phyloP scores from a whole-genome alignment of 2,888 invertebrate genomes.

The Agrotis ipsilon region DNA sequence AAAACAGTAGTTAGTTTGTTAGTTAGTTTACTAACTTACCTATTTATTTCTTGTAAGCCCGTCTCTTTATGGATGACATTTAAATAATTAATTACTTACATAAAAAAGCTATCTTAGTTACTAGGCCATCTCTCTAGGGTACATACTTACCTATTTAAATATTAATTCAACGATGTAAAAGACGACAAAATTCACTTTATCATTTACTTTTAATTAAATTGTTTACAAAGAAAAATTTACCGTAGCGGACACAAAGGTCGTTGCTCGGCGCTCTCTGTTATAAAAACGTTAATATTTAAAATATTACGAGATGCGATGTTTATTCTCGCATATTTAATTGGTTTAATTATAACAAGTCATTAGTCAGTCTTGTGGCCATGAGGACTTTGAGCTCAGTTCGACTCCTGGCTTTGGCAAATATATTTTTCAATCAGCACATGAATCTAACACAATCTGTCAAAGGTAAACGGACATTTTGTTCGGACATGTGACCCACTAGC shows the following conservation, averaged over 20 bases:
- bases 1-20: too few species aligned
- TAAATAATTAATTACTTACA: not conserved
- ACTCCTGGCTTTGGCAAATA: conserved; percentile 24
- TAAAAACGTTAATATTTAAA: conserved; percentile 29
- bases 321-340: conserved; percentile 31
- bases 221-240: conserved; percentile 15
- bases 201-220: conserved; percentile 37
- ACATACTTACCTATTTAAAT: conserved; percentile 8
- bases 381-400: conserved; percentile 47
- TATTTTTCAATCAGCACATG: conserved; percentile 2
- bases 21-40: too few species aligned
- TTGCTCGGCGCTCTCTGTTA: conserved; percentile 18
- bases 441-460: too few species aligned
- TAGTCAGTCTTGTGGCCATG: conserved; percentile 38
- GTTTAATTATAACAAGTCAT: conserved; percentile 55
- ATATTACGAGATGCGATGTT: conserved; percentile 30
- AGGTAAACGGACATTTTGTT: too few species aligned
- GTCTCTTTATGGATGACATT: not conserved
- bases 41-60: not conserved
- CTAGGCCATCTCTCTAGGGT: not conserved
- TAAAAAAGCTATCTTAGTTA: not conserved
- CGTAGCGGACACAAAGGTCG: conserved; percentile 27
- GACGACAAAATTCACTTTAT: not conserved
- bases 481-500: too few species aligned
- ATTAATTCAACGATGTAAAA: conserved; percentile 8